Base-by-base conservation (phyloP, 2,888 invertebrate species). In the Nomada flava region DNA sequence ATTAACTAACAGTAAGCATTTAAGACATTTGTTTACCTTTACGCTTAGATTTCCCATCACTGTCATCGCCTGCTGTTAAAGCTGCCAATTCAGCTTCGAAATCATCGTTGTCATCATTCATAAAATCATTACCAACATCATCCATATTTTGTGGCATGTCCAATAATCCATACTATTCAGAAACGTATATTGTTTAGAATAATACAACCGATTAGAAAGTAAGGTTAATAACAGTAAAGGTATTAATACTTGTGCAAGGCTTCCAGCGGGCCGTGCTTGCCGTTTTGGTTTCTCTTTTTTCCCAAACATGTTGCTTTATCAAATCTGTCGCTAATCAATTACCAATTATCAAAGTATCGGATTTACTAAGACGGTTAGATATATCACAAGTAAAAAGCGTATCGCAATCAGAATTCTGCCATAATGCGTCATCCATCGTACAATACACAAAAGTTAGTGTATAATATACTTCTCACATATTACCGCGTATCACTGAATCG, bases 71-170 rank as follows among this genome's bases (percentile, higher is more conserved):
- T 10, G 94, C 94, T 85, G 94, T 94, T 77, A 98, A 95, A 0
- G 97, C 97, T 52, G 97, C 96, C 85, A 98, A 94, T 93, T 98
- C 98, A 0, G 98, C 98, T 93, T 98, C 98, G 83, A 98, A 94
- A 91, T 98, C 98, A 78, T 96, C 96, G 91, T 98, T 98, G 89
- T 95, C 94, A 0, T 95, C 95, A 89, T 95, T 95, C 74, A 95
- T 95, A 55, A 95, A 90, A 86, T 94, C 94, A 42, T 93, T 94
- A 55, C 94, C 95, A 68, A 95, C 94, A 79, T 96, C 95, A 88
- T 95, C 95, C 60, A 96, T 94, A 89, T 95, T 94, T 89, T 95
- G 95, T 36, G 96, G 96, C 79, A 97, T 95, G 92, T 97, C 96
- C 89, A 97, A 95, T 72, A 97, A 94, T 4, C 98, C 97, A 94